Evolutionary conservation across 2,113 vertebrate genomes (phyloP), one percentile per base, ranked within the genome.

Genomic region (Hassar affinis): DNA sequence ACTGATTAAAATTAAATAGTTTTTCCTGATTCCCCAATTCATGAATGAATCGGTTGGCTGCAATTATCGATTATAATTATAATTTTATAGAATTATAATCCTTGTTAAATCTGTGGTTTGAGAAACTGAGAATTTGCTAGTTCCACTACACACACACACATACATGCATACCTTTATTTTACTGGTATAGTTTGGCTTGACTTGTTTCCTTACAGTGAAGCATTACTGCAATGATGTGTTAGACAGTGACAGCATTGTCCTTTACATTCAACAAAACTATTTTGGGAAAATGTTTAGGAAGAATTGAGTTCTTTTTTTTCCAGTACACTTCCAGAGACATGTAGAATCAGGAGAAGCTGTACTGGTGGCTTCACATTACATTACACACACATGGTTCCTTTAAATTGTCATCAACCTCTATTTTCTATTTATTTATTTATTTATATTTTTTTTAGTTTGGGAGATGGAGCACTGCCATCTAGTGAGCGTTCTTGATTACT

Each of bases 381-480:
- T 51, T 47, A 47, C 45, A 51, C 17, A 33, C 30, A 33, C 30
- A 30, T 33, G 30, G 30, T 33, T 33, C 27, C 30, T 1, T 61
- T 61, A 27, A 61, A 17, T 33, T 2, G 6, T 64, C 2, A 33
- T 14, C 27, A 14, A 17, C 5, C 27, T 64, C 5, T 15, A 33
- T n/a, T 8, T 57, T n/a, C n/a, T n/a, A n/a, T n/a, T n/a, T n/a
- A n/a, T n/a, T n/a, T n/a, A n/a, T n/a, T n/a, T n/a, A n/a, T n/a
- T n/a, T n/a, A n/a, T n/a, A n/a, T n/a, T 25, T 27, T 33, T 33
- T 27, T 27, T 30, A 15, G 20, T 14, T 68, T n/a, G 3, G 45
- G 3, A 75, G 38, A 5, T 45, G 11, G 57, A 62, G 75, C 52
- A 66, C 47, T 77, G 79, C 64, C 87, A 83, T 81, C 87, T 88